Conservation (phyloP, 2,888 invertebrate genomes). For the Drosophila ustulata region DNA sequence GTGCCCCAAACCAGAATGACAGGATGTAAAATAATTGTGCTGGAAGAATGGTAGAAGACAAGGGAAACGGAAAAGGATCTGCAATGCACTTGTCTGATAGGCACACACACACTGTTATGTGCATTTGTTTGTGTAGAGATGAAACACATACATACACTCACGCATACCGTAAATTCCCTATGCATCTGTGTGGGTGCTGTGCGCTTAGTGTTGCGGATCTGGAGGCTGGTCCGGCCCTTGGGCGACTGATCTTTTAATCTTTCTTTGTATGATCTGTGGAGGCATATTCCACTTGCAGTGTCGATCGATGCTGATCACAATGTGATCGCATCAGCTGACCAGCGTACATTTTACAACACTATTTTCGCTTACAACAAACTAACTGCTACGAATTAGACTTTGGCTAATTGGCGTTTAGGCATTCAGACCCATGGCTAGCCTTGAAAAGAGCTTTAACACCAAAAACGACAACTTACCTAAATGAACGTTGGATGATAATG, state of each 20-base stretch:
- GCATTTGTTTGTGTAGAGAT: slow-evolving; percentile 1
- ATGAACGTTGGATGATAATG: slow-evolving; percentile 75
- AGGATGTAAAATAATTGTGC: slow-evolving; percentile 29
- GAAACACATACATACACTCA: slow-evolving; percentile 8
- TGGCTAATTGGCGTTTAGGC: slow-evolving; percentile 48
- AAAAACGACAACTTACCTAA: slow-evolving; percentile 63
- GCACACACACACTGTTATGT: neutral
- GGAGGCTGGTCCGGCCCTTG: slow-evolving; percentile 10
- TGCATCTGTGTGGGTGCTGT: slow-evolving; percentile 6
- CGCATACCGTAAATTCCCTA: neutral
- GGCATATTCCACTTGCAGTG: slow-evolving; percentile 18
- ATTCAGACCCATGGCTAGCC: slow-evolving; percentile 41
- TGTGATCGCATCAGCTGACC: slow-evolving; percentile 68
- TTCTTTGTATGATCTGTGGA: slow-evolving; percentile 7
- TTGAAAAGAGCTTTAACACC: slow-evolving; percentile 40
- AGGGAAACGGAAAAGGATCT: slow-evolving; percentile 56
- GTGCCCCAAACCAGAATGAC: slow-evolving; percentile 24
- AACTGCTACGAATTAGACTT: slow-evolving; percentile 38
- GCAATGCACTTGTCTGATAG: slow-evolving; percentile 6
- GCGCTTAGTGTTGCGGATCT: slow-evolving; percentile 19
- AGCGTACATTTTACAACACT: slow-evolving; percentile 56
- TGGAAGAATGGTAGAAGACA: slow-evolving; percentile 17
- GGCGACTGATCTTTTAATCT: slow-evolving; percentile 1
- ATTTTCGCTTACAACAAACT: slow-evolving; percentile 56
- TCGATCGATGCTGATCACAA: slow-evolving; percentile 17